phyloP scores from a whole-genome alignment of 1,140 invertebrate genomes.

The Cyclargus thomasi region DNA sequence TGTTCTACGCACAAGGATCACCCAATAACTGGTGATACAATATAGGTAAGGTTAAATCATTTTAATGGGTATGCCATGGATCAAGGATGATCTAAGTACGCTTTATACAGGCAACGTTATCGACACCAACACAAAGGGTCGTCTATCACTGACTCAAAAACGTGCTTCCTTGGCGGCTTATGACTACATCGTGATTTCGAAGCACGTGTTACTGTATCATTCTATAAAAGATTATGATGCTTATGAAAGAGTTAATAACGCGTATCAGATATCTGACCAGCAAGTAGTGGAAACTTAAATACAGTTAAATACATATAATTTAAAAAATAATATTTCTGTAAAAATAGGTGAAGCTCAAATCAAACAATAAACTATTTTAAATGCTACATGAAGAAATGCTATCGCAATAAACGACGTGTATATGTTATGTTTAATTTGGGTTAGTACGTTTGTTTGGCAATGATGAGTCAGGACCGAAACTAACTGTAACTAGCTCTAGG shows the following conservation, averaged over 20 bases:
- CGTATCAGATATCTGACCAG: not conserved
- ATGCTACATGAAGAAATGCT: conserved; percentile 13
- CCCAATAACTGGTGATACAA: too few species aligned
- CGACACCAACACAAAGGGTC: conserved; percentile 19
- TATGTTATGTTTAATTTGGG: conserved; percentile 42
- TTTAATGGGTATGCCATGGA: not conserved
- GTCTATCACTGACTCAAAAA: conserved; percentile 37
- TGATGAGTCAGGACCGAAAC: conserved; percentile 52
- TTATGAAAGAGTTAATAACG: not conserved
- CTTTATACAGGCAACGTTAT: conserved; percentile 15
- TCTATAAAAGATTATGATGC: conserved; percentile 12
- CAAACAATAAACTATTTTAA: not conserved
- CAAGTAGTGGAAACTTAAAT: not conserved
- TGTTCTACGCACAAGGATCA: too few species aligned
- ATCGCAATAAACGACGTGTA: conserved; percentile 21
- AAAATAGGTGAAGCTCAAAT: not conserved
- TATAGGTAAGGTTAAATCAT: too few species aligned
- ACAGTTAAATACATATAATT: too few species aligned
- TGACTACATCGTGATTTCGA: conserved; percentile 26
- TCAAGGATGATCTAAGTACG: not conserved
- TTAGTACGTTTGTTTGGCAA: conserved; percentile 47
- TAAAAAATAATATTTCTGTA: not conserved
- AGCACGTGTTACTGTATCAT: conserved; percentile 28
- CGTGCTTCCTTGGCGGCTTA: conserved; percentile 38
- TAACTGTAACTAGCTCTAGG: conserved; percentile 55